A percentile compares a stretch with the other conserved stretches of the same genome.
These are phyloP conservation scores for Sarcophaga caerulescens DNA, from an alignment of 2,888 invertebrate genomes.

Conservation along the genomic window DNA sequence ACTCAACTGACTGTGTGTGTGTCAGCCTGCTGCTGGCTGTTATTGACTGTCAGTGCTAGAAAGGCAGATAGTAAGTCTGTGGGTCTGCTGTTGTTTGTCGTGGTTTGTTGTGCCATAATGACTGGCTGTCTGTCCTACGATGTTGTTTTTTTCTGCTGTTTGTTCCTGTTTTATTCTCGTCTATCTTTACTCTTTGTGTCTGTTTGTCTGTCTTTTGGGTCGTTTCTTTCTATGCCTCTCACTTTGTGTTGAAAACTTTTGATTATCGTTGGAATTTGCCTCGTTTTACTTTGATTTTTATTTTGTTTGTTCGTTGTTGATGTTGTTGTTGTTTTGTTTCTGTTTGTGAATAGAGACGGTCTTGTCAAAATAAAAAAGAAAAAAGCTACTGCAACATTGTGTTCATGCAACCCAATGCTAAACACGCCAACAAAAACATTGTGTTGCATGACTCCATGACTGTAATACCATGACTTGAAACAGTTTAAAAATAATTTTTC, in stretches of 20 bases:
- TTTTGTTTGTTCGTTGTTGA: neutral
- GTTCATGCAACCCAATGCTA: too few relatives aligned
- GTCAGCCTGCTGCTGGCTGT: neutral
- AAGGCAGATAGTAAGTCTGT: constrained; percentile 13
- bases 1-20: neutral
- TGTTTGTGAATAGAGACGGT: too few relatives aligned
- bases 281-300: constrained; percentile 28
- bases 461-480: too few relatives aligned
- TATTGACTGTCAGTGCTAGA: neutral
- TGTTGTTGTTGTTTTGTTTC: too few relatives aligned
- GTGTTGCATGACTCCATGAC: too few relatives aligned
- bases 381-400: too few relatives aligned
- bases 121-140: neutral
- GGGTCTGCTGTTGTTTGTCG: constrained; percentile 29
- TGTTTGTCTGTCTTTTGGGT: constrained; percentile 40
- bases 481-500: too few relatives aligned
- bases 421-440: too few relatives aligned
- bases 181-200: constrained; percentile 34
- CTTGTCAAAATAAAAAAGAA: too few relatives aligned
- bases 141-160: neutral
- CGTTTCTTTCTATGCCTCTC: neutral
- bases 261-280: constrained; percentile 43
- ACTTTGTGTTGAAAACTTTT: constrained; percentile 36
- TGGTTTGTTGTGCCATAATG: neutral
- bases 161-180: neutral